Evolutionary conservation across 35 echinoderm and acorn worm genomes (phyloP).

Genomic region (Hemicentrotus pulcherrimus): DNA sequence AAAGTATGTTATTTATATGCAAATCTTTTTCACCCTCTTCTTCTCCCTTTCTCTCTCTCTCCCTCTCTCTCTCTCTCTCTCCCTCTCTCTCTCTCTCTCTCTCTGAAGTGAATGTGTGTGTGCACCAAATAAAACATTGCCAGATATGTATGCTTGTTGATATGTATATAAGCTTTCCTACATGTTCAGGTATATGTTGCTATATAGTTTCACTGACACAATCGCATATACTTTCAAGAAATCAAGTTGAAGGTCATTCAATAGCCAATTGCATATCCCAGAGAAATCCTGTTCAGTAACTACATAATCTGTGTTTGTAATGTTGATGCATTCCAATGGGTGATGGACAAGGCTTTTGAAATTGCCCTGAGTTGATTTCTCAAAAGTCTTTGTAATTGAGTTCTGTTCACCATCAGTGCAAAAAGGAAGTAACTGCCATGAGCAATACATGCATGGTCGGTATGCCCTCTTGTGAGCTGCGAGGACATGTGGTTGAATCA

Average conservation of each 20-base stretch:
- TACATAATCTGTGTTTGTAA: too few species aligned
- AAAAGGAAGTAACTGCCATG: background rate
- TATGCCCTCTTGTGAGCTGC: background rate
- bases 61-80: background rate
- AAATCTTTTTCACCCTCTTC: background rate
- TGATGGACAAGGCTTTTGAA: too few species aligned
- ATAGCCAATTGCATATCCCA: too few species aligned
- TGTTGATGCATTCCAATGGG: too few species aligned
- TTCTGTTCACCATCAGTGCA: background rate
- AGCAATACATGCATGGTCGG: background rate
- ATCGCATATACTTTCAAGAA: too few species aligned
- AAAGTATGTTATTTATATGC: background rate
- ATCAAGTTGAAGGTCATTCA: too few species aligned
- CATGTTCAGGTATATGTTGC: constrained; percentile 12
- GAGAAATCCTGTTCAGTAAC: too few species aligned
- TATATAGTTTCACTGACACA: background rate
- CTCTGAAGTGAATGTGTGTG: constrained; percentile 18
- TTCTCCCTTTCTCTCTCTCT: background rate
- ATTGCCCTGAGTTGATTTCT: too few species aligned
- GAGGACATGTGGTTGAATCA: background rate
- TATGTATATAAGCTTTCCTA: constrained; percentile 41
- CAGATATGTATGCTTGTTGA: constrained; percentile 7
- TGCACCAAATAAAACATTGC: constrained; percentile 25
- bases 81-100: background rate
- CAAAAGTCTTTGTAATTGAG: too few species aligned